Percentiles rank a stretch among this genome's conserved stretches.
Evolutionary conservation across 1,140 invertebrate species (phyloP).

Genomic region (Andrena cerasifolii): DNA sequence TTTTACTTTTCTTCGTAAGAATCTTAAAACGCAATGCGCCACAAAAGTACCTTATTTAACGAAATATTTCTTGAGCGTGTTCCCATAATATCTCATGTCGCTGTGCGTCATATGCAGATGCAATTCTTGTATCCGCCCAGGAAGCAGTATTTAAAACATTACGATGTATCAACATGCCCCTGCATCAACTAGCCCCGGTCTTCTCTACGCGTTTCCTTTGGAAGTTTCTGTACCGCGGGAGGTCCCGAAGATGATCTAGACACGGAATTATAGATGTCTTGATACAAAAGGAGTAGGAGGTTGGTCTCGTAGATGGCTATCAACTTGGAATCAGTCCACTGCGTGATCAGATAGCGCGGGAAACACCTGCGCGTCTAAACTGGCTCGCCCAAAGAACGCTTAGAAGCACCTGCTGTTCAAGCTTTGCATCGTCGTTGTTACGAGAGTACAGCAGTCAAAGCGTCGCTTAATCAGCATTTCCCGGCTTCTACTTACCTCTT

Average conservation of each 20-base stretch:
- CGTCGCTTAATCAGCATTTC: not conserved
- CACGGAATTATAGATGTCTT: constrained; percentile 18
- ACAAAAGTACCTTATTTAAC: too few relatives aligned
- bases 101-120: too few relatives aligned
- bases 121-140: too few relatives aligned
- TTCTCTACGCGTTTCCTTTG: too few relatives aligned
- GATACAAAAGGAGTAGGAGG: constrained; percentile 7
- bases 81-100: too few relatives aligned
- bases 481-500: not conserved
- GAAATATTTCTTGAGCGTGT: too few relatives aligned
- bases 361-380: constrained; percentile 48
- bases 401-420: constrained; percentile 49
- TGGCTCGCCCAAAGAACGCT: constrained; percentile 34
- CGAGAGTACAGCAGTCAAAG: not conserved
- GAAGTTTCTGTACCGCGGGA: constrained; percentile 18
- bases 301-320: constrained; percentile 27
- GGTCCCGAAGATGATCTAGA: constrained; percentile 10
- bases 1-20: too few relatives aligned
- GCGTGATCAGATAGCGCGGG: constrained; percentile 46
- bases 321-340: constrained; percentile 40
- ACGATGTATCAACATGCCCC: too few relatives aligned
- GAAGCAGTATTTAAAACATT: too few relatives aligned
- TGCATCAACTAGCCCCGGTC: too few relatives aligned
- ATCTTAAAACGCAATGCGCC: too few relatives aligned
- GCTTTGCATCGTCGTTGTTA: not conserved